Base-by-base conservation (phyloP, 2,888 invertebrate genomes). In the Apamea crenata region DNA sequence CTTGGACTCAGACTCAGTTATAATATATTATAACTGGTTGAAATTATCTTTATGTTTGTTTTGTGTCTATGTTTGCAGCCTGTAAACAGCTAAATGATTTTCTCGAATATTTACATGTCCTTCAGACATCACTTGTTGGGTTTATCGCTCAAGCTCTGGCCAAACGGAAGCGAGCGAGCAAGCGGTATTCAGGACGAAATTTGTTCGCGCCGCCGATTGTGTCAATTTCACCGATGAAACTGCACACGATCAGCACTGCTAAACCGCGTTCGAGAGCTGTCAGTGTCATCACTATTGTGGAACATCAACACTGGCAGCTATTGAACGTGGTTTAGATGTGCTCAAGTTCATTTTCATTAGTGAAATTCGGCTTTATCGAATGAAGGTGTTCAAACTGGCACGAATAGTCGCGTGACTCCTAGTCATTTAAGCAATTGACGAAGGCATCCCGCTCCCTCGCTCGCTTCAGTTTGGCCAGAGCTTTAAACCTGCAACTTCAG, bases 91-190 rank as follows among this genome's bases (percentile, higher is more conserved):
- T n/a, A 18, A n/a, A 63, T 68, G 5, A 63, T 32, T 40, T 59
- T 65, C 16, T 61, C 14, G 18, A 44, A 76, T 4, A 21, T 40
- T 74, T 56, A 36, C 50, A 53, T 71, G 29, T 56, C 44, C 44
- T 84, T 68, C 32, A 32, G 29, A 63, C 32, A 44, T 63, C 25
- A 36, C 50, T 61, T 25, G 36, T 70, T 18, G 14, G 14, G 53
- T 74, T 84, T 82, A 40, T 83, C 53, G 47, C 18, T 70, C 25
- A 32, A 16, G 25, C 10, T 56, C 18, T 32, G 18, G 3, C 6
- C 25, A 32, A 69, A 50, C 10, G 21, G 32, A 32, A 32, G 25
- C 32, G 32, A 50, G 53, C 25, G 18, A 18, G 53, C 50, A 25
- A 50, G 10, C 32, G 29, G 16, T 21, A 47, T 32, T 7, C 21